Base-by-base conservation (phyloP, 1,140 invertebrate species). In the Bicyclus anynana region DNA sequence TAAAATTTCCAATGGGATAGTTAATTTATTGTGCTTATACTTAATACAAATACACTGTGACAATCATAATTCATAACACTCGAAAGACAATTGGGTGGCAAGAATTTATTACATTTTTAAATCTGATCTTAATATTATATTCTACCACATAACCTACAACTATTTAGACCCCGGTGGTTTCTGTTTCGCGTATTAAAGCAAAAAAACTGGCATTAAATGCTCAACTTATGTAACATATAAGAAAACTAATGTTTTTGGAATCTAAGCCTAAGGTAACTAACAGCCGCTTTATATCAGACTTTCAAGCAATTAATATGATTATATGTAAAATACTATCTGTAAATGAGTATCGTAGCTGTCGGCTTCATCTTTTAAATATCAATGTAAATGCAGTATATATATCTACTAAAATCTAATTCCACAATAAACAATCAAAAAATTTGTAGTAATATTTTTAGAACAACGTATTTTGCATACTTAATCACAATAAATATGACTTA, bases 111-210 rank as follows among this genome's bases (percentile, higher is more conserved):
- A 44, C 40, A 21, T 10, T 20, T 9, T 20, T 9, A 44, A 13
- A 6, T 2, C 9, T 13, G 9, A 44, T 18, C 3, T 44, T 20
- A 10, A 1, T 44, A 20, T 20, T 21, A 44, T 2, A 9, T 9
- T 4, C 7, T 44, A 44, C 2, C n/a, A 42, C 5, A 16, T 53
- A 27, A 42, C 21, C 37, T 27, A 51, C 10, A 42, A n/a, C 48
- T 51, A 57, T 29, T 44, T 57, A 57, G 55, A 57, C 55, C 55
- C 51, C 26, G 37, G 55, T 51, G 40, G 38, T 57, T 29, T 26
- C 35, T 27, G 23, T 57, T 50, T 51, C 26, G 51, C 49, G 44
- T 48, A 40, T 46, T 18, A 57, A 44, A 56, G 35, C 44, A 1
- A 38, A 26, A 21, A 48, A 40, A 9, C n/a, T 37, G 2, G 47